A percentile compares a stretch with the other conserved stretches of the same genome.
Conservation (phyloP, 2,113 vertebrate genomes). For the Saguinus imperator region DNA sequence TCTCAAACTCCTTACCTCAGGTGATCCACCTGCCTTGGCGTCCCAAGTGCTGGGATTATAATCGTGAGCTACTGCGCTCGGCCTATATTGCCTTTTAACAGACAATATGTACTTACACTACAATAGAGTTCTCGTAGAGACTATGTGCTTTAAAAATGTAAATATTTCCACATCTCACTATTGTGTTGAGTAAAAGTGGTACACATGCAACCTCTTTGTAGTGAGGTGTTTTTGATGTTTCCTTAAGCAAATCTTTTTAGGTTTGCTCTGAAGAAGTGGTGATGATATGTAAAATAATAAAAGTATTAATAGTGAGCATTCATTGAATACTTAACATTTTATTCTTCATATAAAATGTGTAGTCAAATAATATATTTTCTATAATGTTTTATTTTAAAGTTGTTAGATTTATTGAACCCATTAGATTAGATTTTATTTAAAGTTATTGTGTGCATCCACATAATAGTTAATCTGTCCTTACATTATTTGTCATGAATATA, state of each 20-base stretch:
- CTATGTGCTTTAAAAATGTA: neutral
- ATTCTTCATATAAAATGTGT: neutral
- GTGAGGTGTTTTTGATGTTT: neutral
- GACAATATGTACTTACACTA: neutral
- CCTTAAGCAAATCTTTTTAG: neutral
- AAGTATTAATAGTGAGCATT: neutral
- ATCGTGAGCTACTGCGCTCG: too few species aligned
- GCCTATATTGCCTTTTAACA: neutral
- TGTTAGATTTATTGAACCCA: neutral
- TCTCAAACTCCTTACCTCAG: too few species aligned
- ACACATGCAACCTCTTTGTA: neutral
- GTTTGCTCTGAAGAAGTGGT: neutral
- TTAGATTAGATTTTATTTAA: neutral
- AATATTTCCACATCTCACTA: neutral
- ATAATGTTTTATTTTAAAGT: conserved; percentile 27
- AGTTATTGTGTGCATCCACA: neutral
- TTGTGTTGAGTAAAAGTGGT: neutral
- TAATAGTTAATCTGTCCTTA: neutral
- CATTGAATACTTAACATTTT: neutral
- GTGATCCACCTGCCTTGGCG: too few species aligned
- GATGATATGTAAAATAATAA: neutral
- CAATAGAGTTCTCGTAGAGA: neutral
- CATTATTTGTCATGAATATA: neutral
- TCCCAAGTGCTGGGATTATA: too few species aligned
- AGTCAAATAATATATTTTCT: neutral